phyloP scores from a whole-genome alignment of 2,797 vertebrate genomes.

The Poecilia velifera region DNA sequence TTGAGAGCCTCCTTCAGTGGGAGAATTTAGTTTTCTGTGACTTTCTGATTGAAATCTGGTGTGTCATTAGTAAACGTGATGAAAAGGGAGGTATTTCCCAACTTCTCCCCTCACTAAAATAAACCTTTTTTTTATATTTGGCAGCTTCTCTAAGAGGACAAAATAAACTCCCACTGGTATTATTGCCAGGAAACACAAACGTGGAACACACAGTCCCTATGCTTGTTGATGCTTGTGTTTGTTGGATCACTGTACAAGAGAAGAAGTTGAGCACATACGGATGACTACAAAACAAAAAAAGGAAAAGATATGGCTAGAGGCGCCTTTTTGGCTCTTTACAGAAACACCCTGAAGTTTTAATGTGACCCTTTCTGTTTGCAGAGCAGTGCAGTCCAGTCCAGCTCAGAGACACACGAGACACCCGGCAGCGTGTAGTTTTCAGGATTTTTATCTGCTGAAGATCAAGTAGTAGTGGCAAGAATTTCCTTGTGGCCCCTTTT shows the following conservation, averaged over 20 bases:
- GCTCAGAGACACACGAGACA: not conserved
- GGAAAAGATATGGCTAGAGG: conserved; percentile 7
- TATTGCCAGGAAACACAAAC: conserved; percentile 49
- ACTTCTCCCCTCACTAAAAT: conserved; percentile 23
- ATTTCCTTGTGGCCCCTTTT: not conserved
- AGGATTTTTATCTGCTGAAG: conserved; percentile 1
- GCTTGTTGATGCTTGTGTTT: conserved; percentile 43
- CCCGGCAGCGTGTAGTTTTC: not conserved
- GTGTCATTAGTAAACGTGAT: conserved; percentile 18
- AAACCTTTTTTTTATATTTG: conserved; percentile 41
- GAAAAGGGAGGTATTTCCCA: conserved; percentile 25
- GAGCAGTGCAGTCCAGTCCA: conserved; percentile 18
- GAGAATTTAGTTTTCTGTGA: conserved; percentile 22
- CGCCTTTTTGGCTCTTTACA: conserved; percentile 31
- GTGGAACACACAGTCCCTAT: conserved; percentile 28
- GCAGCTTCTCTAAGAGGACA: conserved; percentile 12
- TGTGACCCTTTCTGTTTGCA: conserved; percentile 34
- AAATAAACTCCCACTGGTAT: conserved; percentile 16
- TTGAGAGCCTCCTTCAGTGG: not conserved
- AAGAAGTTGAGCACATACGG: conserved; percentile 11
- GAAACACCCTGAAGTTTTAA: conserved; percentile 33
- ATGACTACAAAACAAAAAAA: conserved; percentile 6
- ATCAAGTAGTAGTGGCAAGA: not conserved
- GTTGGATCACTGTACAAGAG: conserved; percentile 35
- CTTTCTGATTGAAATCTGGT: conserved; percentile 23